Base-by-base conservation (phyloP, 35 echinoderm and acorn worm genomes). In the Anneissia japonica region DNA sequence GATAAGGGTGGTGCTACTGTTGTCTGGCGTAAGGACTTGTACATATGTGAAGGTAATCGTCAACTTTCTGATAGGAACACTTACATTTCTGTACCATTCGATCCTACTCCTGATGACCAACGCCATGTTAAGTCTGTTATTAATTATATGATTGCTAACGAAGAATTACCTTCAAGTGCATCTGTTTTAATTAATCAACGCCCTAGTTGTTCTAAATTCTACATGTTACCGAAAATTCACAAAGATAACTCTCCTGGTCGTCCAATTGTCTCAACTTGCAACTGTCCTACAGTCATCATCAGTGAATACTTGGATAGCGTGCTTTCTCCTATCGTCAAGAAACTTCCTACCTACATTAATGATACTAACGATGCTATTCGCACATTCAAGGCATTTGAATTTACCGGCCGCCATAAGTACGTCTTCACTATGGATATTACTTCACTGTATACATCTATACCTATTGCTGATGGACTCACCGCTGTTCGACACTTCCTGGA, bases 221-320 rank as follows among this genome's bases (percentile, higher is more conserved):
- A 84, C 46, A 38, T 84, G 32, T 46, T 84, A 21, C 82, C 82
- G 26, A 84, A 84, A 84, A 84, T 77, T 14, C 82, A 84, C 82
- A 84, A 84, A 35, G 39, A 46, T 16, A 46, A 45, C 10, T 32
- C 51, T 46, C 82, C 82, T 4, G 82, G 82, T 21, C 38, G 82
- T 51, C 82, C 82, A 9, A 84, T 84, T 16, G 39, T 84, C 72
- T 84, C 82, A 30, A 73, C 39, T n/a, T 73, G 32, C 13, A 46
- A 46, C 38, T 84, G 82, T 36, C 82, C 82, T 16, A 84, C 82
- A 11, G 82, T 73, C 19, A 11, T 46, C 36, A 84, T 84, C n/a
- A 72, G 39, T 46, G n/a, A 12, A 30, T 84, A 72, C 82, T 34
- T 84, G n/a, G 82, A 74, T 32, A 31, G 46, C 14, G 33, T 46